Evolutionary conservation across 2,113 vertebrate genomes (phyloP).

Genomic region (Oncorhynchus clarkii): DNA sequence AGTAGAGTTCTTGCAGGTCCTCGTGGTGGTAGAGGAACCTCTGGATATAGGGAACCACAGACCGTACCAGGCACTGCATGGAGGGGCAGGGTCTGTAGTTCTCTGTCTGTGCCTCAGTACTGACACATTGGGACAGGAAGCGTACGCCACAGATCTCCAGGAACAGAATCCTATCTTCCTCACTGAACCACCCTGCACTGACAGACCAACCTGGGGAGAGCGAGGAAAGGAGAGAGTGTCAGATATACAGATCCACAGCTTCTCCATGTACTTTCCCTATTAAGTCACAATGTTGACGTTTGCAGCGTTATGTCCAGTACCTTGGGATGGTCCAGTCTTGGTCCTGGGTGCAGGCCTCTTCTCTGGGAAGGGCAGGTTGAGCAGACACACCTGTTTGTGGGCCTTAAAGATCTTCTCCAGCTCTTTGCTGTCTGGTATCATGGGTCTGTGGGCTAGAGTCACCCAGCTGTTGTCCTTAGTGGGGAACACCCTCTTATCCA

Average conservation of each 20-base stretch:
- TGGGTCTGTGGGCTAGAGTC: slow-evolving; percentile 62
- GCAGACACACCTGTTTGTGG: slow-evolving; percentile 61
- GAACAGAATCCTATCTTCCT: slow-evolving; percentile 63
- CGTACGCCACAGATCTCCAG: slow-evolving; percentile 71
- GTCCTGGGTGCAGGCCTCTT: slow-evolving; percentile 46
- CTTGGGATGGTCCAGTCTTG: slow-evolving; percentile 27
- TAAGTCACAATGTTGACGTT: too few species aligned
- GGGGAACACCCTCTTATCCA: slow-evolving; percentile 68
- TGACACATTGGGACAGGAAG: slow-evolving; percentile 63
- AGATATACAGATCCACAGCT: too few species aligned
- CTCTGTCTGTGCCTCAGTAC: slow-evolving; percentile 62
- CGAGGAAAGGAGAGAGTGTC: neutral
- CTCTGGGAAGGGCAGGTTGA: slow-evolving; percentile 67
- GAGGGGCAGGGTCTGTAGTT: slow-evolving; percentile 59
- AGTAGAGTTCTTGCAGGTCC: slow-evolving; percentile 56
- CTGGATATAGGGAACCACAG: slow-evolving; percentile 72
- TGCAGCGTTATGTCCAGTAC: slow-evolving; percentile 21
- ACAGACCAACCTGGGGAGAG: slow-evolving; percentile 11
- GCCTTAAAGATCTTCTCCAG: slow-evolving; percentile 76
- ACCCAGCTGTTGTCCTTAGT: slow-evolving; percentile 75
- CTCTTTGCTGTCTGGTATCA: slow-evolving; percentile 68
- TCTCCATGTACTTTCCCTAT: too few species aligned
- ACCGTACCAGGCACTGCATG: slow-evolving; percentile 68
- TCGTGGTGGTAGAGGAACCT: slow-evolving; percentile 69
- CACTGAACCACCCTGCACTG: slow-evolving; percentile 49